Percentiles rank a stretch among this genome's conserved stretches.
phyloP scores from a whole-genome alignment of 1,140 invertebrate genomes.

The Drepana arcuata region DNA sequence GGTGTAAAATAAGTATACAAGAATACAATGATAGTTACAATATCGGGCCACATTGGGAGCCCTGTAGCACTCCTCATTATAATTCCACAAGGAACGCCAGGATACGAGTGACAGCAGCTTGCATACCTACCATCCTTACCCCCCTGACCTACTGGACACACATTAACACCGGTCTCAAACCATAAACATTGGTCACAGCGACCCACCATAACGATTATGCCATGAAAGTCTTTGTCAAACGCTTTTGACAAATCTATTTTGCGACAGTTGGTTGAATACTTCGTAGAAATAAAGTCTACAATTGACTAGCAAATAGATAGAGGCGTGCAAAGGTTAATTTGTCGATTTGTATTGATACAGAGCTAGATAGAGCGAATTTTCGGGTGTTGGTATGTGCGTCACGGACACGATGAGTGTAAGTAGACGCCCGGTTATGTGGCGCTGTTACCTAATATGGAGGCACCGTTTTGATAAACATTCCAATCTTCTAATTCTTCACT shows the following conservation, averaged over 20 bases:
- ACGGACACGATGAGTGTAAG: slow-evolving; percentile 10
- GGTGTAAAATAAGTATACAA: too few species aligned
- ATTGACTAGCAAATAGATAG: background rate
- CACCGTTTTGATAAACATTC: too few species aligned
- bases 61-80: slow-evolving; percentile 21
- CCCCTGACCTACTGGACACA: slow-evolving; percentile 39
- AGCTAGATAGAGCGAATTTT: slow-evolving; percentile 9
- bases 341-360: slow-evolving; percentile 10
- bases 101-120: slow-evolving; percentile 11
- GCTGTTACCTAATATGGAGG: slow-evolving; percentile 19
- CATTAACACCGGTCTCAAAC: slow-evolving; percentile 30
- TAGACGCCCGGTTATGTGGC: slow-evolving; percentile 15
- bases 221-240: slow-evolving; percentile 11
- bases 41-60: too few species aligned
- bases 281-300: slow-evolving; percentile 6
- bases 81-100: slow-evolving; percentile 16
- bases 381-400: slow-evolving; percentile 16
- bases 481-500: too few species aligned
- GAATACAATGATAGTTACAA: too few species aligned
- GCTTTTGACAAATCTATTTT: slow-evolving; percentile 7
- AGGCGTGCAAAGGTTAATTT: slow-evolving; percentile 12
- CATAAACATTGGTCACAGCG: slow-evolving; percentile 19
- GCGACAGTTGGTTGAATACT: background rate
- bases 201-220: too few species aligned
- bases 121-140: slow-evolving; percentile 21